Base-by-base conservation (phyloP, 2,888 invertebrate genomes). In the Malthinus flaveolus region DNA sequence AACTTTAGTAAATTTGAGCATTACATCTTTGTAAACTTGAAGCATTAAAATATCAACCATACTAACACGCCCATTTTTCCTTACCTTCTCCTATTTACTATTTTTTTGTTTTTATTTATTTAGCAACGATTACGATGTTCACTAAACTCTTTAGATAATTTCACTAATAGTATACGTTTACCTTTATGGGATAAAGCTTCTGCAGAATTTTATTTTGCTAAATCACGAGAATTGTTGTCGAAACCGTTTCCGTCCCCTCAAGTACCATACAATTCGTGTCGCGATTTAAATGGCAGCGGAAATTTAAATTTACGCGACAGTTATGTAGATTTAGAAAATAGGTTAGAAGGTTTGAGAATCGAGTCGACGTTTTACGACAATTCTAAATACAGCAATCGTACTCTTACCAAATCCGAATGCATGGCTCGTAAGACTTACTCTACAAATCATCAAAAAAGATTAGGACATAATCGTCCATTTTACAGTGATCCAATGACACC, bases 181-280 rank as follows among this genome's bases (percentile, higher is more conserved):
- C 88, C 88, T 1, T 76, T 88, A 10, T 88, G 88, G 83, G 88
- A 88, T 74, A 86, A 87, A 73, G 87, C 87, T n/a, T 86, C 86
- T 8, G 87, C 87, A 0, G 88, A 88, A 74, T 88, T 87, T 72
- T 87, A 86, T 71, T 88, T 89, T 70, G 87, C 88, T 34, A 87
- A 87, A 69, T 88, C 88, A 0, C 84, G 87, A 4, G 88, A 88
- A 73, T 78, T 89, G 9, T 76, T 88, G 1, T 84, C 85, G 34
- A 84, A 86, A 48, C 87, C 87, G 1, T 79, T 80, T 66, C 75
- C 77, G 32, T 67, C 72, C 32, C 68, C 72, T 5, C 69, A 65
- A 42, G 68, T 70, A 7, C 70, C 72, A 9, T 75, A 77, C 62
- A 75, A 75, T 59, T 78, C 78, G 3, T 78, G 76, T 58, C 70